Evolutionary conservation across 1,140 invertebrate species (phyloP), one percentile per base, ranked within the genome.

Genomic region (Caenorhabditis remanei): DNA sequence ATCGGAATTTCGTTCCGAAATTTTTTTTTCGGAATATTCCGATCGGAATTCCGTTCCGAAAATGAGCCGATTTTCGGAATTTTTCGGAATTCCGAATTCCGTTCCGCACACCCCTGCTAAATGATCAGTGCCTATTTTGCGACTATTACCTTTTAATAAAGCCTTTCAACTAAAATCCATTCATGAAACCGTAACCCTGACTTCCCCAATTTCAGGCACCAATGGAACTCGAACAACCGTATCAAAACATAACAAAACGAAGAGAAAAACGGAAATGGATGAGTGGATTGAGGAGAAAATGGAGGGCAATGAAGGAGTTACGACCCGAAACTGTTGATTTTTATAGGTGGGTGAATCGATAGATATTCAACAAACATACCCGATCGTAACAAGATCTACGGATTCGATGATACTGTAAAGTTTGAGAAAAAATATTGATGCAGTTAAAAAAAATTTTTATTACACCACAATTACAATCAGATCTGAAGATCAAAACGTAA

Each of bases 321-420:
- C n/a, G 53, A 24, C 83, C 87, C 2, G 87, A 88, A 84, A 85
- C 87, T 43, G 87, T 88, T 4, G 87, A 88, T 79, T 88, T 88
- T 75, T 88, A 88, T 71, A 84, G 84, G 84, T 85, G 48, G 19
- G 84, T 24, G 1, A 8, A 75, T 16, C 9, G 4, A 4, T 40
- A 8, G 8, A 16, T 40, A 16, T 16, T n/a, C 41, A 32, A 46
- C 32, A 32, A 40, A 75, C 40, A 67, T 46, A 53, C n/a, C 1
- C 16, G 0, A 58, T 58, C n/a, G 16, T 58, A n/a, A n/a, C 56
- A 21, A 58, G n/a, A 5, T 58, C 21, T 58, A 58, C 13, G 1
- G 8, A n/a, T 58, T 58, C 19, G n/a, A 58, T 58, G 56, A 58
- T n/a, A 4, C 56, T 58, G 56, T 21, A 58, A 58, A 19, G 16